Evolutionary conservation across 2,113 vertebrate species (phyloP), one percentile per base, ranked within the genome.

Genomic region (Lutjanus erythropterus): DNA sequence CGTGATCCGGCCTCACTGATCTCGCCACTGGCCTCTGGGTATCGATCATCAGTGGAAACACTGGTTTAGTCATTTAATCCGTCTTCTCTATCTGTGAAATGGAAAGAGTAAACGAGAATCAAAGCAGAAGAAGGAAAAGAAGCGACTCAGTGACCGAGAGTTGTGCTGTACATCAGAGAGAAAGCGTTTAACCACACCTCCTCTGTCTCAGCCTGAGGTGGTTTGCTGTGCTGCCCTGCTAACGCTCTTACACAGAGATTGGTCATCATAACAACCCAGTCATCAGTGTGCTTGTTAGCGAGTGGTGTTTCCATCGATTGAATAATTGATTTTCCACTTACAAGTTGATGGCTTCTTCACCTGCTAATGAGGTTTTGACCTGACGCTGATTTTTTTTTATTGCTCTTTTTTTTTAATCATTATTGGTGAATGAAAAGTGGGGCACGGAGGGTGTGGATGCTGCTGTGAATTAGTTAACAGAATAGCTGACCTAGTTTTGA

Each of bases 281-380:
- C 80, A 78, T 42, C 50, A 37, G 31, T 27, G n/a, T 18, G 19
- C 46, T 19, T 78, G 42, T 19, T 23, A 66, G 56, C 75, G 21
- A 46, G 6, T 49, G 9, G 71, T 70, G 35, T 31, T 50, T n/a
- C 41, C 62, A 81, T 55, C 56, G 74, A 89, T 77, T 65, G 59
- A 74, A 23, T 62, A 33, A 85, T 89, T 71, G 73, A 86, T 88
- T 90, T 82, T 69, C 59, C 56, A 61, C 50, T 70, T 56, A 18
- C 0, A 49, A 42, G 47, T 39, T 76, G 70, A 88, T 75, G 62
- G 76, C 77, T 73, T 78, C 55, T 70, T 74, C 69, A 81, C 77
- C 74, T 84, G 18, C 65, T 87, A 70, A 89, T 83, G 79, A 80
- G 86, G 62, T 58, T 74, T 71, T 87, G 75, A 87, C 59, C 65